Conservation (phyloP, 2,113 vertebrate genomes). For the Osmerus eperlanus region DNA sequence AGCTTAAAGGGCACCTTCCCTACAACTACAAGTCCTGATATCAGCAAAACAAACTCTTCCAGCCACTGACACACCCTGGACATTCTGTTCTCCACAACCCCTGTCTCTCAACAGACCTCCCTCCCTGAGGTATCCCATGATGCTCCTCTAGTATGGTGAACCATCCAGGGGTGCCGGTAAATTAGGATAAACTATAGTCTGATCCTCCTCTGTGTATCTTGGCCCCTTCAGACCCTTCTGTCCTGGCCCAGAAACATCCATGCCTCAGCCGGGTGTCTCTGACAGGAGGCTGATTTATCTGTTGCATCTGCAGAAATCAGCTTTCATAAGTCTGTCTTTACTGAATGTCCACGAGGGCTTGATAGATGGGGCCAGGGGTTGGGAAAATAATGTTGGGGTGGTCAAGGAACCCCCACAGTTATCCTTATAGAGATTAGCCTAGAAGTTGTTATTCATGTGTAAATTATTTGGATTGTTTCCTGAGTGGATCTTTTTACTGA, state of each 20-base stretch:
- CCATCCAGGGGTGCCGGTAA: slow-evolving; percentile 5
- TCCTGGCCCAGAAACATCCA: not conserved
- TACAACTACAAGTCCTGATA: slow-evolving; percentile 10
- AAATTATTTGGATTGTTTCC: slow-evolving; percentile 12
- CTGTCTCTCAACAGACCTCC: slow-evolving; percentile 42
- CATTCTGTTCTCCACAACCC: slow-evolving; percentile 30
- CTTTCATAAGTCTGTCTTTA: slow-evolving; percentile 28
- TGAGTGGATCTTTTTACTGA: not conserved
- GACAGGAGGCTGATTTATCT: slow-evolving; percentile 40
- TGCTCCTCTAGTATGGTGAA: slow-evolving; percentile 10
- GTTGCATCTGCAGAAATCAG: slow-evolving; percentile 40
- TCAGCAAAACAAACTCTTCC: slow-evolving; percentile 30
- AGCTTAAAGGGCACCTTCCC: slow-evolving; percentile 38
- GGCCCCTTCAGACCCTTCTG: not conserved
- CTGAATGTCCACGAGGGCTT: slow-evolving; percentile 9
- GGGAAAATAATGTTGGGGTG: slow-evolving; percentile 12
- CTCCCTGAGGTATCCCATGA: slow-evolving; percentile 26
- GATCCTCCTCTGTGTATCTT: slow-evolving; percentile 4
- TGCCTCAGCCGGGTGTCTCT: slow-evolving; percentile 3
- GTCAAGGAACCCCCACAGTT: not conserved
- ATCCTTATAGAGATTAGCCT: not conserved
- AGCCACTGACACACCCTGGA: slow-evolving; percentile 46
- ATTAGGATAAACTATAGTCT: slow-evolving; percentile 19
- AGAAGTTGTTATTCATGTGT: slow-evolving; percentile 5
- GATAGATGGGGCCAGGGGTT: slow-evolving; percentile 30